Percentiles rank a stretch among this genome's conserved stretches.
These are phyloP conservation scores for Paelopatides confundens DNA, from an alignment of 53 echinoderm and acorn worm genomes.

Conservation along the genomic window DNA sequence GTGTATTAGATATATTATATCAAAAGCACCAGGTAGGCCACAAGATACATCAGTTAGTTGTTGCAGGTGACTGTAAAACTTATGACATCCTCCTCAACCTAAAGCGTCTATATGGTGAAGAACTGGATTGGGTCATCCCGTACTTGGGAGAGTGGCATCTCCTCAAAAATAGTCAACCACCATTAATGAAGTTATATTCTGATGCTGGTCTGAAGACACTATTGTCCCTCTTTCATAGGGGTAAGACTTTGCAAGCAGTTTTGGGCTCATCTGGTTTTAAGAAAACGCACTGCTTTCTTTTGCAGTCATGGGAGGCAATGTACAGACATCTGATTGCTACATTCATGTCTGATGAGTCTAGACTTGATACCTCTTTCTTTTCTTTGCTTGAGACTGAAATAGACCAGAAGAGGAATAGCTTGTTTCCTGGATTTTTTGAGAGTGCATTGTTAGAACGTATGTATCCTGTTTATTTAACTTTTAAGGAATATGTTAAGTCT, in stretches of 20 bases:
- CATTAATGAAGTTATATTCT: constrained; percentile 43
- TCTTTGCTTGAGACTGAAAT: not conserved
- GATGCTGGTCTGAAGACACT: constrained; percentile 50
- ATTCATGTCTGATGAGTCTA: not conserved
- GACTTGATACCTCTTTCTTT: not conserved
- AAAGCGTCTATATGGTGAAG: constrained; percentile 15
- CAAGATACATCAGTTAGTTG: not conserved
- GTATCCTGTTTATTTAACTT: not conserved
- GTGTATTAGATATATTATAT: constrained; percentile 27
- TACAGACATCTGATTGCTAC: not conserved
- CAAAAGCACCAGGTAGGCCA: constrained; percentile 43
- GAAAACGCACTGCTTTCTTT: constrained; percentile 25
- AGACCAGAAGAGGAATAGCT: not conserved
- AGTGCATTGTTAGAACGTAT: not conserved
- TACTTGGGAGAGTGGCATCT: constrained; percentile 84
- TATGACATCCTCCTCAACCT: constrained; percentile 35
- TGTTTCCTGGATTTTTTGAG: not conserved
- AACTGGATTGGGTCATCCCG: constrained; percentile 72
- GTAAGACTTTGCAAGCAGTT: not conserved
- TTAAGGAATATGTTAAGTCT: not conserved
- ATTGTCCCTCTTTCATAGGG: constrained; percentile 29
- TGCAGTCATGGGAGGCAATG: constrained; percentile 29
- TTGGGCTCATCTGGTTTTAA: constrained; percentile 20
- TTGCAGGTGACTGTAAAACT: constrained; percentile 59
- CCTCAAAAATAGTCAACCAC: constrained; percentile 75